These are phyloP conservation scores for Kryptolebias ocellatus DNA, from an alignment of 2,797 vertebrate species.

Conservation along the genomic window DNA sequence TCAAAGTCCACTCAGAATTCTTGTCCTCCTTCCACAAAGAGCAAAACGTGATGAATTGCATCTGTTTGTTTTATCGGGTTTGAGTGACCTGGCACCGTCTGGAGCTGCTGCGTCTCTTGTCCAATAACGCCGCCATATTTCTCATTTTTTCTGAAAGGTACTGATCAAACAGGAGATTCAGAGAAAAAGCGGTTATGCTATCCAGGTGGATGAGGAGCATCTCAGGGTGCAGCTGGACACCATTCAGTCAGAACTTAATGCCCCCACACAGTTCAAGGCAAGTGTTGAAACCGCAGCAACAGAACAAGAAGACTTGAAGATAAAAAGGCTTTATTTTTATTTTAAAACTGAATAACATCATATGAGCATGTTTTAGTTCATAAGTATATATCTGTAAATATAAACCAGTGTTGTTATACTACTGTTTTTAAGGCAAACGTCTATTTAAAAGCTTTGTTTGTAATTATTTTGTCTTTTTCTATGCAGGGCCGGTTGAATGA, in stretches of 20 bases:
- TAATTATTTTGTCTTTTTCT: constrained; percentile 9
- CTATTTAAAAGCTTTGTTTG: neutral
- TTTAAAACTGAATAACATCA: neutral
- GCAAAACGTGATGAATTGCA: neutral
- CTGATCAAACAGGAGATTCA: constrained; percentile 98
- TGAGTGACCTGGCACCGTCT: constrained; percentile 10
- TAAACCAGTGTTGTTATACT: neutral
- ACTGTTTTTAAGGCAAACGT: neutral
- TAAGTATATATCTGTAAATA: neutral
- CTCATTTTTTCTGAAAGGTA: constrained; percentile 79
- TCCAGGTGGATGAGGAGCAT: constrained; percentile 97
- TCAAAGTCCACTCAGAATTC: neutral
- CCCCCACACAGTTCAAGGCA: constrained; percentile 98
- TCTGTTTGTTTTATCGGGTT: neutral
- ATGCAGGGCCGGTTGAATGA: constrained; percentile 95
- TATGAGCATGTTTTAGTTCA: neutral
- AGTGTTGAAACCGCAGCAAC: constrained; percentile 15
- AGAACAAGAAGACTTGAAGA: neutral
- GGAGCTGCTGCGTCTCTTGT: neutral
- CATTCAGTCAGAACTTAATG: constrained; percentile 96
- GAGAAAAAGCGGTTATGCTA: constrained; percentile 96
- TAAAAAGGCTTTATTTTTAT: neutral
- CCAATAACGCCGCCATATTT: constrained; percentile 5
- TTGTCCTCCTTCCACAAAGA: neutral
- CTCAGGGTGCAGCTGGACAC: constrained; percentile 96